Conservation (phyloP, 2,113 vertebrate genomes). For the Nestor notabilis region DNA sequence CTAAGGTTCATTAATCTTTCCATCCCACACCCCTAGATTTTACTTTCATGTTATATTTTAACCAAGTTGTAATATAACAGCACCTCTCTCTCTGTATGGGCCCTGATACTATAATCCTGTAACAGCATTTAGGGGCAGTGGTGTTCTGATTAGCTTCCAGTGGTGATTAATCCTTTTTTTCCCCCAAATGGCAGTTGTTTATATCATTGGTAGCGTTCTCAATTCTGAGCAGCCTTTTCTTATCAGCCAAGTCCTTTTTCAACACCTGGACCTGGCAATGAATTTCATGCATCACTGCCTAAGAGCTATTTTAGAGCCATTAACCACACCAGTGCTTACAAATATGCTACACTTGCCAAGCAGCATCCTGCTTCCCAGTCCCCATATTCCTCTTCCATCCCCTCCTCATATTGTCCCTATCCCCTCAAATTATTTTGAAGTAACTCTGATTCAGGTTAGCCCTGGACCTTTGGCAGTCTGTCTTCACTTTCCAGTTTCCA, state of each 20-base stretch:
- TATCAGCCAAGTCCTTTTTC: constrained; percentile 54
- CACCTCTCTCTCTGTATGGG: not conserved
- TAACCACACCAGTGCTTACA: not conserved
- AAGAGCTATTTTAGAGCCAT: constrained; percentile 44
- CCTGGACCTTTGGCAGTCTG: not conserved
- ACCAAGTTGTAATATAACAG: not conserved
- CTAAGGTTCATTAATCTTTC: not conserved
- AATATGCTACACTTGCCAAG: not conserved
- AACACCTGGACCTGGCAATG: constrained; percentile 53
- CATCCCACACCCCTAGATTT: not conserved
- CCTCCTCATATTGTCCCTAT: not conserved
- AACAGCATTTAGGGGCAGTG: not conserved
- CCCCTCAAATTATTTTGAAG: not conserved
- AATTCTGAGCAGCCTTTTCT: constrained; percentile 9
- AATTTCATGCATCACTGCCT: constrained; percentile 50
- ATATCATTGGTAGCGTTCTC: constrained; percentile 16
- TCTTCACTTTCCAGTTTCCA: not conserved
- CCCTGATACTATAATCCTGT: constrained; percentile 15
- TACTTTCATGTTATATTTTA: not conserved
- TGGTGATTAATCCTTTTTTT: constrained; percentile 12
- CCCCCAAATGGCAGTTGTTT: constrained; percentile 38
- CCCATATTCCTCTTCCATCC: not conserved
- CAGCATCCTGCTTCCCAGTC: not conserved
- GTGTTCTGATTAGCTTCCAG: constrained; percentile 25
- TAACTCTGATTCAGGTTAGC: not conserved